phyloP scores from a whole-genome alignment of 2,888 invertebrate species.

The Lottia gigantea region DNA sequence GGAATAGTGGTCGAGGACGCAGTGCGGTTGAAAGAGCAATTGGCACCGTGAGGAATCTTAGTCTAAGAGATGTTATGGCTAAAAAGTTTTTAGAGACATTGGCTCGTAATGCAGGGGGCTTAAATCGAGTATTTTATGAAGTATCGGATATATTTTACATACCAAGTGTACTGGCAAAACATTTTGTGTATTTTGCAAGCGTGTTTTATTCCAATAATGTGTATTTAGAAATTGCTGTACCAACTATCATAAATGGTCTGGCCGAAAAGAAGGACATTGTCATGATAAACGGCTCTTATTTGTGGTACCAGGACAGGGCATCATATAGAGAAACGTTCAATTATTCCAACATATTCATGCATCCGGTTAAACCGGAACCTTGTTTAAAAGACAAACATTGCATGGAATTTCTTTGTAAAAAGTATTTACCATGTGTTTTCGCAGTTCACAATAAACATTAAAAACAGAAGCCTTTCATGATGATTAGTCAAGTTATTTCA shows the following conservation, averaged over 20 bases:
- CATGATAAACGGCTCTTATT: not conserved
- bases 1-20: not conserved
- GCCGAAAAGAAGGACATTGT: not conserved
- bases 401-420: not conserved
- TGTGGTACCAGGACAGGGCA: constrained; percentile 1
- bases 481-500: too few species aligned
- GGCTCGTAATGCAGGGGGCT: not conserved
- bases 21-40: not conserved
- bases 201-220: not conserved
- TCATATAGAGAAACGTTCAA: not conserved
- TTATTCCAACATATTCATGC: not conserved
- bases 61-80: not conserved
- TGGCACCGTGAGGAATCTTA: not conserved
- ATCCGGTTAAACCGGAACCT: not conserved
- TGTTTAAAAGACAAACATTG: not conserved
- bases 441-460: too few species aligned
- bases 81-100: not conserved
- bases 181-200: not conserved
- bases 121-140: not conserved
- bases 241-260: not conserved
- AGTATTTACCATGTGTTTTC: not conserved
- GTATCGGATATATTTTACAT: not conserved
- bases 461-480: too few species aligned
- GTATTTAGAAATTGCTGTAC: not conserved
- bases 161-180: not conserved